A percentile compares a stretch with the other conserved stretches of the same genome.
Conservation (phyloP, 1,140 invertebrate genomes). For the Apocrypta bakeri region DNA sequence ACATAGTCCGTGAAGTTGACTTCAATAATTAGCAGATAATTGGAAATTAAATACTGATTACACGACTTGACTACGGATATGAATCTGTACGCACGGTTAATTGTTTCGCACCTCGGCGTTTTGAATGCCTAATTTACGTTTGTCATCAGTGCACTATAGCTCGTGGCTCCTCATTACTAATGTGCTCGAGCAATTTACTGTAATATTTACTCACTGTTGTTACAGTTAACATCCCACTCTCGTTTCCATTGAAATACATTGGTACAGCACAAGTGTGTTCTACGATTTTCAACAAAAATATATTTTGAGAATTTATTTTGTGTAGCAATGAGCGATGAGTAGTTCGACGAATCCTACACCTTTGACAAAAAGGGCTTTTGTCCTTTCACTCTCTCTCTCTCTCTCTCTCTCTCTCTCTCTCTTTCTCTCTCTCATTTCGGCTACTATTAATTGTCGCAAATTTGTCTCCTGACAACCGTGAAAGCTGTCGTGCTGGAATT, state of each 20-base stretch:
- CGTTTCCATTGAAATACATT: neutral
- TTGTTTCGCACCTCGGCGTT: neutral
- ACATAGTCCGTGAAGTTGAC: neutral
- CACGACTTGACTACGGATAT: neutral
- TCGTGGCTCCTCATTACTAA: neutral
- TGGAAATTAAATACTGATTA: neutral
- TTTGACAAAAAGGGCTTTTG: neutral
- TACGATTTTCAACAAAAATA: neutral
- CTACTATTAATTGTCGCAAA: constrained; percentile 8
- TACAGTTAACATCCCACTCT: neutral
- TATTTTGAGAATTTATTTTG: neutral
- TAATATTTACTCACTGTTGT: neutral
- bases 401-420: too few relatives aligned
- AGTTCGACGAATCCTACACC: neutral
- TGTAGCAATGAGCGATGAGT: neutral
- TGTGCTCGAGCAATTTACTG: neutral
- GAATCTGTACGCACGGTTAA: neutral
- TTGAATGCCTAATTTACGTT: neutral
- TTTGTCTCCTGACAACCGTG: neutral
- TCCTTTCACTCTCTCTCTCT: neutral
- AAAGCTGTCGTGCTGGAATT: neutral
- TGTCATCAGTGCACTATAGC: neutral
- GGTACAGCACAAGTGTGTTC: neutral
- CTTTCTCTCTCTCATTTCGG: too few relatives aligned
- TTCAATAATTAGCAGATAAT: neutral